phyloP scores from a whole-genome alignment of 2,113 vertebrate genomes.

The Pseudorectes ferrugineus region DNA sequence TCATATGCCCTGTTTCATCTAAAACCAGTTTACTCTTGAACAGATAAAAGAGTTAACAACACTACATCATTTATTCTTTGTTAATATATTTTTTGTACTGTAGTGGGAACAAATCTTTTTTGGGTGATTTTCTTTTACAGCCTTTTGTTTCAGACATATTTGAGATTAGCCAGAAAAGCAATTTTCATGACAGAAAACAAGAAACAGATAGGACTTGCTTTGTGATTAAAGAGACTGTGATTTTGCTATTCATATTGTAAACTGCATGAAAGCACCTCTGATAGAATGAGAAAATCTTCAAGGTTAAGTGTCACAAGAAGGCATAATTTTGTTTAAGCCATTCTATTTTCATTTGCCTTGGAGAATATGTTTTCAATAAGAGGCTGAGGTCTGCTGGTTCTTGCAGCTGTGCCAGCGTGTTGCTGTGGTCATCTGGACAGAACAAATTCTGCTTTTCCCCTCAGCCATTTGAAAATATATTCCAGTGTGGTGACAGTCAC shows the following conservation, averaged over 20 bases:
- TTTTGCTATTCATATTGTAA: not conserved
- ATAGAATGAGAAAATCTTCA: not conserved
- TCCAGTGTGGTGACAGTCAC: not conserved
- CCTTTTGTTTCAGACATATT: not conserved
- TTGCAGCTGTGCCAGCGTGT: rapidly evolving
- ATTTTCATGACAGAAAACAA: not conserved
- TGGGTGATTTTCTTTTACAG: not conserved
- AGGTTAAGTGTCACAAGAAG: not conserved
- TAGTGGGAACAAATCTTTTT: not conserved
- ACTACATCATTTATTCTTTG: not conserved
- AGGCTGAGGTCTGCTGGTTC: not conserved
- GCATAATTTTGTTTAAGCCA: not conserved
- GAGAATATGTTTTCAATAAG: not conserved
- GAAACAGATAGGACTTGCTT: not conserved
- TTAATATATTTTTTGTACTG: not conserved
- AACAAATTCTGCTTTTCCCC: not conserved
- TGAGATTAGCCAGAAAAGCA: not conserved
- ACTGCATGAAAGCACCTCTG: not conserved
- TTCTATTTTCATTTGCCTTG: not conserved
- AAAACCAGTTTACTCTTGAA: not conserved
- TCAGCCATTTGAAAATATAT: not conserved
- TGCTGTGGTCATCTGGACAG: not conserved
- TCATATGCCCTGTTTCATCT: not conserved
- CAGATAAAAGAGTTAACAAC: not conserved
- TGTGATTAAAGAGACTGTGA: not conserved